Conservation (phyloP, 2,888 invertebrate species). For the Polydrusus cervinus region DNA sequence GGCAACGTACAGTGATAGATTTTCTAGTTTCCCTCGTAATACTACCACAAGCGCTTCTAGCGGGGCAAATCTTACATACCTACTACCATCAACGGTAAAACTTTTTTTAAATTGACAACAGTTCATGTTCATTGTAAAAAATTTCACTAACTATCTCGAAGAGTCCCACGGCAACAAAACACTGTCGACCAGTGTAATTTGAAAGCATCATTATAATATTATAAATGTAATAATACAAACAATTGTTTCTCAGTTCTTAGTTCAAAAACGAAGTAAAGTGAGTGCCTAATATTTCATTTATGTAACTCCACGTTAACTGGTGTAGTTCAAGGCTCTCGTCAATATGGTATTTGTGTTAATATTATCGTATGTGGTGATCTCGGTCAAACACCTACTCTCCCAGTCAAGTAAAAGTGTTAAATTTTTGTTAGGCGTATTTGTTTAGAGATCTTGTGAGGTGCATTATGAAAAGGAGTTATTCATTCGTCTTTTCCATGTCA, state of each 20-base stretch:
- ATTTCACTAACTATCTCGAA: conserved; percentile 1
- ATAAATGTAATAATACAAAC: conserved; percentile 13
- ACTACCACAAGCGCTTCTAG: too few species aligned
- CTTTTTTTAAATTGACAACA: too few species aligned
- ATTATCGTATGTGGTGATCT: conserved; percentile 32
- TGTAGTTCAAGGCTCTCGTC: conserved; percentile 39
- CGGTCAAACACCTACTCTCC: conserved; percentile 47
- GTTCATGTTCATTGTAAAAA: too few species aligned
- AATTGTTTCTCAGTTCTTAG: conserved; percentile 7
- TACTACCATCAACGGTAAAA: too few species aligned
- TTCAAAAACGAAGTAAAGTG: neutral
- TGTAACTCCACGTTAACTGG: conserved; percentile 16
- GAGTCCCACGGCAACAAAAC: neutral
- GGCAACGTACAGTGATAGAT: too few species aligned
- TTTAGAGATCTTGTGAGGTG: conserved; percentile 9
- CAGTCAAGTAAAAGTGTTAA: conserved; percentile 37
- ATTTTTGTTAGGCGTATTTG: conserved; percentile 13
- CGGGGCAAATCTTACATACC: too few species aligned
- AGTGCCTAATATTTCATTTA: conserved; percentile 26
- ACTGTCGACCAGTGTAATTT: neutral
- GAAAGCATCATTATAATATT: neutral
- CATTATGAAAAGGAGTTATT: neutral
- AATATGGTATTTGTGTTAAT: conserved; percentile 25
- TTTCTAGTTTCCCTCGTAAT: too few species aligned
- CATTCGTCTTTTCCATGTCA: too few species aligned